These are phyloP conservation scores for Amiota communis DNA, from an alignment of 2,888 invertebrate genomes.

Conservation along the genomic window DNA sequence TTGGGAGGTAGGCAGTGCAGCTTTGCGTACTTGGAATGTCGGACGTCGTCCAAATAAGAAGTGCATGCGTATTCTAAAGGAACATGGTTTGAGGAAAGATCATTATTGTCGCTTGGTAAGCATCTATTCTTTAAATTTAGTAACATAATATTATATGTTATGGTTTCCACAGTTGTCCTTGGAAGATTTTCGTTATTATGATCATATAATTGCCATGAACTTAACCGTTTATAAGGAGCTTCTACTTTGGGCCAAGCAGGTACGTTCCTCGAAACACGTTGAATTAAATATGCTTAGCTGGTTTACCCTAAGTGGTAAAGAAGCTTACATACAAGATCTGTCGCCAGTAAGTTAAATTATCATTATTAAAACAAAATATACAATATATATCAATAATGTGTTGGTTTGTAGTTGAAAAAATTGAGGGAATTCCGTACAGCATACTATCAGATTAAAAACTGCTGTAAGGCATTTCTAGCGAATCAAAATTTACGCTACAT, in stretches of 20 bases:
- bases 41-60: constrained; percentile 84
- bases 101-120: constrained; percentile 78
- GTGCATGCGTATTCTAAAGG: constrained; percentile 76
- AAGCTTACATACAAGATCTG: constrained; percentile 34
- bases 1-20: constrained; percentile 93
- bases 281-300: constrained; percentile 39
- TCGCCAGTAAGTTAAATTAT: constrained; percentile 48
- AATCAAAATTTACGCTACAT: constrained; percentile 49
- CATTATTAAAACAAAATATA: neutral
- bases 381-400: no score
- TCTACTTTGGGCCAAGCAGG: constrained; percentile 44
- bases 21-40: constrained; percentile 87
- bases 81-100: constrained; percentile 77
- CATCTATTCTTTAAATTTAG: neutral
- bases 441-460: constrained; percentile 58
- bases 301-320: constrained; percentile 37
- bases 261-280: constrained; percentile 23
- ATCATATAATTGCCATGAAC: constrained; percentile 96
- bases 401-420: constrained; percentile 43
- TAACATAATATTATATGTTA: no score
- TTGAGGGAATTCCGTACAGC: constrained; percentile 51
- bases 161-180: constrained; percentile 76
- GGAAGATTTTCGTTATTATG: constrained; percentile 84
- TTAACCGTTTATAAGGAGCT: constrained; percentile 72
- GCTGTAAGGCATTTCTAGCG: constrained; percentile 58